Evolutionary conservation across 2,888 invertebrate genomes (phyloP), one percentile per base, ranked within the genome.

Genomic region (Troides helena): DNA sequence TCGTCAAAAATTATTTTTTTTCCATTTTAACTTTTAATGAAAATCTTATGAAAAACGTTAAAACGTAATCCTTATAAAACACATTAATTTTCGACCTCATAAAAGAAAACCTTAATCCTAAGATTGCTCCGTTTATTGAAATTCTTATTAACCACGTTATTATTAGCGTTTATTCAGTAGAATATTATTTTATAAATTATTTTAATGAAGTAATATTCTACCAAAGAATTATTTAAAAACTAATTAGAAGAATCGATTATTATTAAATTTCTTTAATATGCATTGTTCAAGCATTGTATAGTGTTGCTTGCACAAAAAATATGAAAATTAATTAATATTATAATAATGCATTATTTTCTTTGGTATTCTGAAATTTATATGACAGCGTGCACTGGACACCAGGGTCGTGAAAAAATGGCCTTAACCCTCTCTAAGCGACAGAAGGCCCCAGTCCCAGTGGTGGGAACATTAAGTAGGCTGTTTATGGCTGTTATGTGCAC

Each of bases 291-390:
- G 66, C 66, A 62, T 66, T 70, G 62, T 36, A 66, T 70, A 70
- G 70, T 70, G 70, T 70, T 70, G 66, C 70, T 62, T 62, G 39
- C n/a, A 53, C n/a, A 62, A 58, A 1, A 57, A 25, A 68, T 36
- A 59, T 25, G 14, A 63, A 23, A 4, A 57, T 30, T 36, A 43
- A 50, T 39, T 62, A 21, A 50, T 67, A 17, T 12, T 58, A 4
- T 12, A 12, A 23, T 12, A 58, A 58, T 58, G 8, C 23, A 62
- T 68, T 58, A 62, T 50, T 46, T 58, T 68, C 68, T 68, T 68
- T 68, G 68, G 68, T 58, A 63, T 68, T 58, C 57, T 14, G 57
- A 58, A 58, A 58, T 58, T 58, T 25, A 23, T 14, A 23, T 25
- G n/a, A n/a, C 6, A n/a, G 18, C 8, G 53, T n/a, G 53, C n/a